Conservation (phyloP, 2,888 invertebrate genomes). For the Germaria angustata region DNA sequence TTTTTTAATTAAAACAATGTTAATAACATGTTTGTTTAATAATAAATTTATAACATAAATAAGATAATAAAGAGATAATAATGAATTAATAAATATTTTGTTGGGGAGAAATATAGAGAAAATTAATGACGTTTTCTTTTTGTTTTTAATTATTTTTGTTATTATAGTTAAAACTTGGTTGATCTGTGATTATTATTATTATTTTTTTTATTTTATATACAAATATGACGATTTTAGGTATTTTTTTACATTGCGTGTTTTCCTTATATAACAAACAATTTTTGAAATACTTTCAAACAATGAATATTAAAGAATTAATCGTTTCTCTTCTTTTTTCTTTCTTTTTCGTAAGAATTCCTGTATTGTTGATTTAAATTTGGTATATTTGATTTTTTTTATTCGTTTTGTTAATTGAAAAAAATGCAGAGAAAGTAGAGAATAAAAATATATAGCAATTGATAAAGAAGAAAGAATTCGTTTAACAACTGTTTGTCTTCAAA, state of each 20-base stretch:
- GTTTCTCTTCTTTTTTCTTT: slow-evolving; percentile 78
- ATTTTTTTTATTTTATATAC: slow-evolving; percentile 41
- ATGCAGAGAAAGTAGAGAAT: slow-evolving; percentile 79
- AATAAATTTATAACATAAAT: slow-evolving; percentile 58
- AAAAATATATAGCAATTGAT: slow-evolving; percentile 78
- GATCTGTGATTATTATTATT: slow-evolving; percentile 24
- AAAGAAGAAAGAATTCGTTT: slow-evolving; percentile 72
- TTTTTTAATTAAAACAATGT: slow-evolving; percentile 68
- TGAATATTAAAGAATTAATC: slow-evolving; percentile 58
- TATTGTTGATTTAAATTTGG: slow-evolving; percentile 53
- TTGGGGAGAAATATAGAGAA: slow-evolving; percentile 60
- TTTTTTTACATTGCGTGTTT: slow-evolving; percentile 64
- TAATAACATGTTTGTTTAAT: slow-evolving; percentile 59
- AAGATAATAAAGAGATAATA: slow-evolving; percentile 64
- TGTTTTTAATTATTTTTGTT: slow-evolving; percentile 19
- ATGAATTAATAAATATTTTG: slow-evolving; percentile 61
- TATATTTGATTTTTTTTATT: slow-evolving; percentile 50
- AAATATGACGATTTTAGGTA: slow-evolving; percentile 54
- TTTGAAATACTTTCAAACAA: slow-evolving; percentile 69
- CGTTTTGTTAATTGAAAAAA: slow-evolving; percentile 67
- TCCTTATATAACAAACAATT: slow-evolving; percentile 65
- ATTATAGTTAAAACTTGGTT: slow-evolving; percentile 60
- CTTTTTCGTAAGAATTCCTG: slow-evolving; percentile 78
- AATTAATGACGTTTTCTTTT: slow-evolving; percentile 55
- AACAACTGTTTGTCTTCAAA: slow-evolving; percentile 68